phyloP scores from a whole-genome alignment of 2,113 vertebrate species.

The Gallinago paraguaiae region DNA sequence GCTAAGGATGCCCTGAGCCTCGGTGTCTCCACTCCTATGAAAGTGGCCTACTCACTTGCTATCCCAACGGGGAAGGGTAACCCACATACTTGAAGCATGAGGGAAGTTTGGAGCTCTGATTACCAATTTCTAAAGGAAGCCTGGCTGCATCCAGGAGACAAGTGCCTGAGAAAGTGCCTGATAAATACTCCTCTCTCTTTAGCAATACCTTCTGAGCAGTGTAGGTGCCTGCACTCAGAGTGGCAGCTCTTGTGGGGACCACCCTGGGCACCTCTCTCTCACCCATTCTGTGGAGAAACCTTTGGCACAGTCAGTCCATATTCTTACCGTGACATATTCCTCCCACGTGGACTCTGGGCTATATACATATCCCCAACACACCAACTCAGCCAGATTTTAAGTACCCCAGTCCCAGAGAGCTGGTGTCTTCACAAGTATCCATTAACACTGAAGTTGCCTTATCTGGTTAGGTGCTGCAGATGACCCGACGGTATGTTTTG shows the following conservation, averaged over 20 bases:
- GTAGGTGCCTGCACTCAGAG: too few species aligned
- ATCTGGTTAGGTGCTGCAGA: too few species aligned
- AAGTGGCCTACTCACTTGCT: neutral
- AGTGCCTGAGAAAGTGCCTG: neutral
- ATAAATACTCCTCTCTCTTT: neutral
- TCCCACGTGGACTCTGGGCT: neutral
- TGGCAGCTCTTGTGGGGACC: neutral
- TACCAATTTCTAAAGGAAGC: neutral
- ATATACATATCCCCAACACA: neutral
- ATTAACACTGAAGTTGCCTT: neutral
- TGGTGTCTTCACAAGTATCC: neutral
- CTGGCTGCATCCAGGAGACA: neutral
- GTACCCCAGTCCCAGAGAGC: neutral
- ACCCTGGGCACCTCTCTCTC: neutral
- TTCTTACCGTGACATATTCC: neutral
- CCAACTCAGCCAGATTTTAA: neutral
- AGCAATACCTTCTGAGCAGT: neutral
- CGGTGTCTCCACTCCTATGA: neutral
- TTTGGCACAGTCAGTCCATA: neutral
- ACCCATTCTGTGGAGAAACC: neutral
- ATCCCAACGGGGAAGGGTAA: neutral
- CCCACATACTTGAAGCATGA: neutral
- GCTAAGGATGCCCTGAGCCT: neutral
- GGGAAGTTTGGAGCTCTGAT: neutral
- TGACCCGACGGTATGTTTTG: neutral